Evolutionary conservation across 2,888 invertebrate genomes (phyloP), one percentile per base, ranked within the genome.

Genomic region (Euzophera pinguis): DNA sequence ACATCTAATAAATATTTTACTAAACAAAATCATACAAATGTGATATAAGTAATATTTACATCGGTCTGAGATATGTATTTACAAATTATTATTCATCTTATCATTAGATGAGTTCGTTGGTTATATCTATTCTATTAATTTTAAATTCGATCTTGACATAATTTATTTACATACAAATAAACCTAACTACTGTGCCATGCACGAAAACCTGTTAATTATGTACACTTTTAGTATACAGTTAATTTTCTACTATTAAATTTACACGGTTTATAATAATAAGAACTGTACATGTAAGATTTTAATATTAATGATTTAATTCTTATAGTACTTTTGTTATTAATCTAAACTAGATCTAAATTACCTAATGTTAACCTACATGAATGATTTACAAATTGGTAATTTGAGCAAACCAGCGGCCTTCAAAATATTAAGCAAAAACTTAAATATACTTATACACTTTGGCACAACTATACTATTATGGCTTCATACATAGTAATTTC

Each of bases 401-500:
- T 87, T 86, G 86, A 88, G 86, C 87, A 87, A 85, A 76, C 77
- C 67, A 81, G 76, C 77, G 71, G 74, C 71, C 58, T 78, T 65
- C 45, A 58, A 49, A 66, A 61, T 54, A 57, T 59, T 35, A 75
- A 71, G 75, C 75, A 58, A 68, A 70, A 69, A 66, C 48, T 58
- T n/a, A n/a, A n/a, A n/a, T n/a, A 69, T 22, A 22, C 22, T n/a
- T n/a, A n/a, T n/a, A n/a, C 72, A 62, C 69, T 79, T 82, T 81
- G 82, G 81, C 84, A 84, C 77, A 63, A 54, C 62, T 56, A 10
- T 55, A 59, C 53, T 65, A 49, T 38, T 75, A 88, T 47, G 78
- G 76, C 62, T 86, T 87, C 57, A 90, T 82, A 69, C 78, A 87
- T 32, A 90, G 74, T 59, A 97, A 87, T 82, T 95, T 95, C 75